phyloP scores from a whole-genome alignment of 2,113 vertebrate species.

The Circaetus cinerascens region DNA sequence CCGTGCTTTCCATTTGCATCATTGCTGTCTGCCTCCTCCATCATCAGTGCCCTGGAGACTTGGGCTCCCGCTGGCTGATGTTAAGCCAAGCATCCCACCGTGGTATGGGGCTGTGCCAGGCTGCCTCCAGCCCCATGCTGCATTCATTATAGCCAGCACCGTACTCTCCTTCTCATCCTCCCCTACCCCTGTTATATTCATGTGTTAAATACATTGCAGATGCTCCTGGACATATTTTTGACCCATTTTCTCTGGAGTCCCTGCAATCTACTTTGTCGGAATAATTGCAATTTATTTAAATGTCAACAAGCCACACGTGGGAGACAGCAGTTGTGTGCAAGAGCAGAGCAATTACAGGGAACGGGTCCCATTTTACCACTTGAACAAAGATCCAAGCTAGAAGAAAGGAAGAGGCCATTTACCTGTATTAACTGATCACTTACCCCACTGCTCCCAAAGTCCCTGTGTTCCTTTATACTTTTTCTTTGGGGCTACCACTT shows the following conservation, averaged over 20 bases:
- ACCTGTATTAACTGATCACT: background rate
- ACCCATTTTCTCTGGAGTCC: conserved; percentile 14
- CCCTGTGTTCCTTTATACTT: background rate
- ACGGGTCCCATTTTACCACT: conserved; percentile 43
- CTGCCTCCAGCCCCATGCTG: background rate
- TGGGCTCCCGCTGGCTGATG: background rate
- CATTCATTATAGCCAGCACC: background rate
- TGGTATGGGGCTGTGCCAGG: background rate
- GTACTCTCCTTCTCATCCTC: background rate
- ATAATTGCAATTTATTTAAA: conserved; percentile 70
- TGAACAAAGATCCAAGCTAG: background rate
- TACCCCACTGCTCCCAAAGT: background rate
- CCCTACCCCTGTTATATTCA: background rate
- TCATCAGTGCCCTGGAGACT: background rate
- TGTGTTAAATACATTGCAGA: background rate
- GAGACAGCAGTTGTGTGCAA: conserved; percentile 24
- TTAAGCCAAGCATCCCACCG: background rate
- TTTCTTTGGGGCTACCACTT: background rate
- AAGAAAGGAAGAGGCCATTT: conserved; percentile 15
- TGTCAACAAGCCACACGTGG: conserved; percentile 67
- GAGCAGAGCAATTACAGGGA: conserved; percentile 61
- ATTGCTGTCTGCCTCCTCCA: background rate
- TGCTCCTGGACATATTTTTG: conserved; percentile 9
- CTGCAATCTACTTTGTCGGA: conserved; percentile 35
- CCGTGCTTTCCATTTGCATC: background rate